phyloP scores from a whole-genome alignment of 2,797 vertebrate genomes.

The Cichlasoma orientale region DNA sequence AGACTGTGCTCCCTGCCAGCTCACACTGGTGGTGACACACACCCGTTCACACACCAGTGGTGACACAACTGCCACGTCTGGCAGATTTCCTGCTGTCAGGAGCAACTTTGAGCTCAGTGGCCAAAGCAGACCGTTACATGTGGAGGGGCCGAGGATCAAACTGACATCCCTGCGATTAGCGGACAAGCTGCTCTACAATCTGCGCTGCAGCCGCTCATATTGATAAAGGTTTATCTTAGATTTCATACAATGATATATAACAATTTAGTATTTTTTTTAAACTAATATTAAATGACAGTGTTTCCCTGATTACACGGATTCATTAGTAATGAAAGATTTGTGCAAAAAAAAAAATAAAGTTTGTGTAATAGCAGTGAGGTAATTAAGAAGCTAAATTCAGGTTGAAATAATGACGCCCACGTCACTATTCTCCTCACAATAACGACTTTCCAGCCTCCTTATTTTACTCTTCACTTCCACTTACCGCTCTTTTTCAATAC shows the following conservation, averaged over 20 bases:
- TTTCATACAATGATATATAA: not conserved
- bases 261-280: not conserved
- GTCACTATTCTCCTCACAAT: slow-evolving; percentile 16
- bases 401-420: not conserved
- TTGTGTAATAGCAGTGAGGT: not conserved
- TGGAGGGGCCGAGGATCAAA: not conserved
- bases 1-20: too few relatives aligned
- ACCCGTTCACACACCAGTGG: too few relatives aligned
- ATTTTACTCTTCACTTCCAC: slow-evolving; percentile 1
- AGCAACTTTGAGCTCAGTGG: not conserved
- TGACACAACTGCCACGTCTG: not conserved
- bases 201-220: not conserved
- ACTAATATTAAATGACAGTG: not conserved
- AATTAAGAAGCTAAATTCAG: not conserved
- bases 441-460: slow-evolving; percentile 15
- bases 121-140: not conserved
- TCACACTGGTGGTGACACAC: not conserved
- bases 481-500: not conserved
- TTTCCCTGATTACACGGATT: not conserved
- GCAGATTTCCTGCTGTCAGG: not conserved
- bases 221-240: not conserved
- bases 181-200: not conserved
- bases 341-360: not conserved
- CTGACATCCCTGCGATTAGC: not conserved
- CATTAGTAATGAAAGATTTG: not conserved